phyloP scores from a whole-genome alignment of 2,113 vertebrate species.

The Phaetusa simplex region DNA sequence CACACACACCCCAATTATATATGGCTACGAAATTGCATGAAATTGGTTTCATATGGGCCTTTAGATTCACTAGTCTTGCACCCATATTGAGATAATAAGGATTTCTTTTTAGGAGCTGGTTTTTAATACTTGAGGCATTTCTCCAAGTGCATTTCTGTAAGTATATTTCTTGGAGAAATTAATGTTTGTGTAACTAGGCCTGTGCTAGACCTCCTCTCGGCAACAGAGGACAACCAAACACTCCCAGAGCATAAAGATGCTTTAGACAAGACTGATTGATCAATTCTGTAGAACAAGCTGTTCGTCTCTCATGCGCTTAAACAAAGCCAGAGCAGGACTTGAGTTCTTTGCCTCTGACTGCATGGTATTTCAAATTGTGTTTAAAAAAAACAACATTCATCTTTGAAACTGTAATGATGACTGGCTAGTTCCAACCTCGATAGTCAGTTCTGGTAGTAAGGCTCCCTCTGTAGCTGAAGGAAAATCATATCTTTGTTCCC shows the following conservation, averaged over 20 bases:
- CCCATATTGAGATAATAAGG: constrained; percentile 73
- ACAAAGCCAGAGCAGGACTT: background rate
- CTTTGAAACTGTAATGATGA: background rate
- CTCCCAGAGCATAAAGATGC: background rate
- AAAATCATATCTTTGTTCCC: background rate
- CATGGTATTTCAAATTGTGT: background rate
- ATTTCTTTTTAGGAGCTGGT: constrained; percentile 55
- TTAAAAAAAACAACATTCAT: background rate
- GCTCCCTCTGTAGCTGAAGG: background rate
- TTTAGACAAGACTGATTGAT: background rate
- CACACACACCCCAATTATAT: constrained; percentile 27
- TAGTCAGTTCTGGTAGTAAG: background rate
- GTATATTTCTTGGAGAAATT: constrained; percentile 66
- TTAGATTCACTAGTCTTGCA: constrained; percentile 50
- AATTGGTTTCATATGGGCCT: constrained; percentile 73
- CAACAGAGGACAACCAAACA: background rate
- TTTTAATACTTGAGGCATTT: constrained; percentile 56
- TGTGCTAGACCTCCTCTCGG: background rate
- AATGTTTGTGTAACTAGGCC: constrained; percentile 32
- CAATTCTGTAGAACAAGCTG: background rate
- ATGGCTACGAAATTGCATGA: constrained; percentile 59
- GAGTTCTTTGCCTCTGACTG: background rate
- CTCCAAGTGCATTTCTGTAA: constrained; percentile 64
- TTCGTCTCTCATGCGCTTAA: background rate
- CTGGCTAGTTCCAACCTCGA: background rate